Evolutionary conservation across 1,140 invertebrate species (phyloP).

Genomic region (Camponotus floridanus): DNA sequence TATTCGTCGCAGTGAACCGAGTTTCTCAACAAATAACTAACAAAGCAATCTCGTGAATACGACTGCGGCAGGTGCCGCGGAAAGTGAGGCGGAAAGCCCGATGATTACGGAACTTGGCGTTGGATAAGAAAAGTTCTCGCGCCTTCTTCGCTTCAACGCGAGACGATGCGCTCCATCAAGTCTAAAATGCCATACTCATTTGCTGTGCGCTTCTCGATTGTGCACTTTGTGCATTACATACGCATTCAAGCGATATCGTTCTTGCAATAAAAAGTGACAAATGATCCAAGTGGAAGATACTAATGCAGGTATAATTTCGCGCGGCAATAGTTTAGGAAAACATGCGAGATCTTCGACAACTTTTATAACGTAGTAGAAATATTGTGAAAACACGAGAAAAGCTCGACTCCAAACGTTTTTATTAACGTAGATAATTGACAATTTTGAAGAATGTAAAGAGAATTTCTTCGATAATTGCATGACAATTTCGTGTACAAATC

Average conservation of each 20-base stretch:
- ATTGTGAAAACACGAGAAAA: no score
- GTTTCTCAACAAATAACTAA: slow-evolving; percentile 59
- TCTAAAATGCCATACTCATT: slow-evolving; percentile 24
- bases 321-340: no score
- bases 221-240: neutral
- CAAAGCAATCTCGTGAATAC: slow-evolving; percentile 67
- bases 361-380: no score
- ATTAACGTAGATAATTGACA: no score
- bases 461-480: no score
- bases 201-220: neutral
- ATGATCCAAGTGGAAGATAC: neutral
- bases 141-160: slow-evolving; percentile 8
- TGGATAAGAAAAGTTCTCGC: slow-evolving; percentile 69
- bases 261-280: neutral
- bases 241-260: neutral
- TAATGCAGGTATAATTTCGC: neutral
- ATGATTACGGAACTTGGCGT: slow-evolving; percentile 69
- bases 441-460: no score
- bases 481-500: no score
- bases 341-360: no score
- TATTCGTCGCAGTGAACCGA: slow-evolving; percentile 27
- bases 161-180: slow-evolving; percentile 31
- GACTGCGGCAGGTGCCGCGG: slow-evolving; percentile 46
- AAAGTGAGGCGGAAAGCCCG: slow-evolving; percentile 67
- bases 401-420: no score